phyloP scores from a whole-genome alignment of 2,113 vertebrate genomes.

The Hiodon alosoides region DNA sequence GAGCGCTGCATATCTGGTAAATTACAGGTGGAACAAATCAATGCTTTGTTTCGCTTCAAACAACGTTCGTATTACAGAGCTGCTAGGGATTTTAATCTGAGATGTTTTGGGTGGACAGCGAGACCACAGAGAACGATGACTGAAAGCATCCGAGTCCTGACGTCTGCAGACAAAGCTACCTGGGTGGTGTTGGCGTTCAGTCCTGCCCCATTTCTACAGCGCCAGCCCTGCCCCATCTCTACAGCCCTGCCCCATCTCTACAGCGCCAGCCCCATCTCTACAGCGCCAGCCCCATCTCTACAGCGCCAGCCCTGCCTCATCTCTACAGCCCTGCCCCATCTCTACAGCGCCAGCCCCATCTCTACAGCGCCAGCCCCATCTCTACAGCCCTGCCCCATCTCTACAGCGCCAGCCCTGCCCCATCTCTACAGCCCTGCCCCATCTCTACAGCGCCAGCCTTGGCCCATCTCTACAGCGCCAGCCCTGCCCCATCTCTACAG shows the following conservation, averaged over 20 bases:
- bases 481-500: too few relatives aligned
- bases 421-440: too few relatives aligned
- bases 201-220: too few relatives aligned
- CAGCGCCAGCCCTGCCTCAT: background rate
- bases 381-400: background rate
- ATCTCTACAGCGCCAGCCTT: too few relatives aligned
- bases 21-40: conserved; percentile 24
- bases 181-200: conserved; percentile 9
- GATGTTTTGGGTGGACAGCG: background rate
- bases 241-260: too few relatives aligned
- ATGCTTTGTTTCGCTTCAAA: conserved; percentile 20
- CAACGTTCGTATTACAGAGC: background rate
- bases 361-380: too few relatives aligned
- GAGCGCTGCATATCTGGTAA: background rate
- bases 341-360: too few relatives aligned
- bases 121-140: too few relatives aligned
- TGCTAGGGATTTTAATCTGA: background rate
- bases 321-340: too few relatives aligned
- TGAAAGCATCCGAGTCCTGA: too few relatives aligned
- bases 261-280: background rate
- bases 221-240: too few relatives aligned
- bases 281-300: background rate
- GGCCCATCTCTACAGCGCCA: too few relatives aligned
- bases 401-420: background rate
- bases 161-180: conserved; percentile 10